A percentile compares a stretch with the other conserved stretches of the same genome.
These are phyloP conservation scores for Lycaena phlaeas DNA, from an alignment of 2,888 invertebrate genomes.

Conservation along the genomic window DNA sequence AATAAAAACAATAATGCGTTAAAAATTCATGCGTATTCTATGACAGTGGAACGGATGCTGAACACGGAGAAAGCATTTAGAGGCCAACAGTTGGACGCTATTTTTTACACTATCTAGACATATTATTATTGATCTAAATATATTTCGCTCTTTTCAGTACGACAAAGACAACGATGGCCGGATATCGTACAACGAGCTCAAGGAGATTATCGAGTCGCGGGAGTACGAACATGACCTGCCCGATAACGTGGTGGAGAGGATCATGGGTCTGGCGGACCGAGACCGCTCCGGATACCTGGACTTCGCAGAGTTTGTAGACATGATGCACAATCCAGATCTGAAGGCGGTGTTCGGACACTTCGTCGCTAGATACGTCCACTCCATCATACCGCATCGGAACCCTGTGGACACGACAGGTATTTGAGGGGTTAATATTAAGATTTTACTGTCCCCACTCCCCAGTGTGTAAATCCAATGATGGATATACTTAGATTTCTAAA, in stretches of 20 bases:
- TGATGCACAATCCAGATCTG: conserved; percentile 76
- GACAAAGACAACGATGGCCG: conserved; percentile 80
- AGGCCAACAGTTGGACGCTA: too few species aligned
- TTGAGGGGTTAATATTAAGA: conserved; percentile 9
- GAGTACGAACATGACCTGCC: conserved; percentile 80
- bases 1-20: too few species aligned
- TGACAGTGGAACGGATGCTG: too few species aligned
- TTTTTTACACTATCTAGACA: too few species aligned
- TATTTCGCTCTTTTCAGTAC: conserved; percentile 75
- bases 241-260: conserved; percentile 76
- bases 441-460: too few species aligned
- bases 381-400: conserved; percentile 69
- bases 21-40: too few species aligned
- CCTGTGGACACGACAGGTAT: conserved; percentile 65
- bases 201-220: conserved; percentile 71
- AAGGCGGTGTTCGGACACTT: conserved; percentile 78
- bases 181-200: conserved; percentile 78
- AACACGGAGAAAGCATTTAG: too few species aligned
- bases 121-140: too few species aligned
- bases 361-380: conserved; percentile 73
- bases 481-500: too few species aligned
- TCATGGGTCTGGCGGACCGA: conserved; percentile 77
- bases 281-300: conserved; percentile 78
- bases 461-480: too few species aligned
- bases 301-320: conserved; percentile 80